Percentiles rank a stretch among this genome's conserved stretches.
Evolutionary conservation across 2,888 invertebrate species (phyloP).

Genomic region (Papilio gigon): DNA sequence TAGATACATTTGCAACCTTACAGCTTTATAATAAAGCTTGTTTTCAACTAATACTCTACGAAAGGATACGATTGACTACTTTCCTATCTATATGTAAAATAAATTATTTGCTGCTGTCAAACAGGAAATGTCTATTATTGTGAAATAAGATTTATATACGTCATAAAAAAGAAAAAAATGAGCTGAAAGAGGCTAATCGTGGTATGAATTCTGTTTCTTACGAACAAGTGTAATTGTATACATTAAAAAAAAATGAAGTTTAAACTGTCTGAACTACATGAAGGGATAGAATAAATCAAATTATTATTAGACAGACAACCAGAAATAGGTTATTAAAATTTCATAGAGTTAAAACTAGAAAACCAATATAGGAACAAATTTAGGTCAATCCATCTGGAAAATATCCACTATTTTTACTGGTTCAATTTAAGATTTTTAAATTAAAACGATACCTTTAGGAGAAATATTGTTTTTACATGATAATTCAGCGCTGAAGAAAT

Average conservation of each 20-base stretch:
- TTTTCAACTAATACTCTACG: background rate
- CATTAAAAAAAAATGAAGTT: background rate
- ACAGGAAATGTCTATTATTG: no score
- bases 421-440: background rate
- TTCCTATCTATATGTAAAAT: no score
- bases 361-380: background rate
- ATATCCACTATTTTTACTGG: background rate
- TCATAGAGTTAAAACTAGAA: background rate
- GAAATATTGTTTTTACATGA: background rate
- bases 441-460: background rate
- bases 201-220: no score
- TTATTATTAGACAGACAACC: background rate
- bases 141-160: no score
- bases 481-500: background rate
- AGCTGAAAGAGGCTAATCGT: no score
- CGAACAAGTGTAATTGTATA: no score
- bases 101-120: no score
- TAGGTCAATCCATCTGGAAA: background rate
- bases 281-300: background rate
- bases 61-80: no score
- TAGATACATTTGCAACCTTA: background rate
- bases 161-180: no score
- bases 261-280: background rate
- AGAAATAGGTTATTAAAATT: background rate
- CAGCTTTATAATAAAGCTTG: background rate